Evolutionary conservation across 2,888 invertebrate species (phyloP).

Genomic region (Gymnoscelis rufifasciata): DNA sequence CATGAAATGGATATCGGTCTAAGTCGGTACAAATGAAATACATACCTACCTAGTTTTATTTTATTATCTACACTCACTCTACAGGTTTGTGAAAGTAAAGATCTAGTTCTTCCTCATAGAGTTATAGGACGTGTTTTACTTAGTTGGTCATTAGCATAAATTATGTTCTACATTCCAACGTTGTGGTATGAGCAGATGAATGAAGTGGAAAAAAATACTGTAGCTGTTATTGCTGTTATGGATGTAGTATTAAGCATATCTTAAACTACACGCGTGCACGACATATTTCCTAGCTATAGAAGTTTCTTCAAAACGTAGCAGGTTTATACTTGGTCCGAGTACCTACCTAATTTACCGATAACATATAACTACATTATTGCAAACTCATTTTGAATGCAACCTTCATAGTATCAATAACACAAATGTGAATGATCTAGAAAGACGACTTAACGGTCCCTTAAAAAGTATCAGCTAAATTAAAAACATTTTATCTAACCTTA

Average conservation of each 20-base stretch:
- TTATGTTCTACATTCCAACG: constrained; percentile 11
- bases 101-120: constrained; percentile 4
- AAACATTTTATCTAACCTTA: constrained; percentile 80
- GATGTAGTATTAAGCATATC: no score
- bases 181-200: constrained; percentile 6
- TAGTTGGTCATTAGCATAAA: constrained; percentile 12
- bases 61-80: constrained; percentile 13
- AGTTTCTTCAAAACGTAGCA: no score
- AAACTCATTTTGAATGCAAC: neutral
- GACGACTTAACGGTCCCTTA: no score
- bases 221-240: neutral
- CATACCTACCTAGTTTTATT: no score
- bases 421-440: no score
- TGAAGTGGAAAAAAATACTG: neutral
- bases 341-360: no score
- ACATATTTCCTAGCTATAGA: no score
- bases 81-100: constrained; percentile 12
- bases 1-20: constrained; percentile 16
- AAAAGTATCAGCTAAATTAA: no score
- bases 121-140: constrained; percentile 10
- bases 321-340: no score
- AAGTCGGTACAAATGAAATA: no score
- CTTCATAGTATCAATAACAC: no score
- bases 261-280: no score
- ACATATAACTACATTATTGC: neutral